Conservation (phyloP, 2,888 invertebrate genomes). For the Leptopilina drosophilae region DNA sequence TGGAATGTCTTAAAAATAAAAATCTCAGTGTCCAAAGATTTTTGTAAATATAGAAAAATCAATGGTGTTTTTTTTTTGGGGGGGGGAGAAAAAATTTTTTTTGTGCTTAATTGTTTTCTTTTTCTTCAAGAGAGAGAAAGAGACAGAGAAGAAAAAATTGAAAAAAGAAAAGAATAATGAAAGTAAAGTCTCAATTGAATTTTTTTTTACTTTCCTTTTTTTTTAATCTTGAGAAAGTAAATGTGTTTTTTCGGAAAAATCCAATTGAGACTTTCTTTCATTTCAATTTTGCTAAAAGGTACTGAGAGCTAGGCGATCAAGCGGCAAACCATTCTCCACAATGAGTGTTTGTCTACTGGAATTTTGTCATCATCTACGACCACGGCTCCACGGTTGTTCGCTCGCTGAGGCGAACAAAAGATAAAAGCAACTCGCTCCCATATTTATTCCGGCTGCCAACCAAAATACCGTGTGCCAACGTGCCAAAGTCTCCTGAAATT, state of each 20-base stretch:
- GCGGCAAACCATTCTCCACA: slow-evolving; percentile 62
- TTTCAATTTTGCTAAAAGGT: slow-evolving; percentile 61
- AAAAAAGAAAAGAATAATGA: background rate
- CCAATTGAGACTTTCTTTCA: slow-evolving; percentile 8
- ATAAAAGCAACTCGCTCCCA: slow-evolving; percentile 87
- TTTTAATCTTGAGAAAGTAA: slow-evolving; percentile 2
- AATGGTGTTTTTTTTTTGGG: too few relatives aligned
- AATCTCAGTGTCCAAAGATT: background rate
- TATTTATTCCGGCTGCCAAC: slow-evolving; percentile 87
- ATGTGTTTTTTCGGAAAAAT: background rate
- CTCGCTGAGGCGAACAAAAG: slow-evolving; percentile 88
- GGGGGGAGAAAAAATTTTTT: background rate
- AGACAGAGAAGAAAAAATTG: background rate
- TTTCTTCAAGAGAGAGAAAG: too few relatives aligned
- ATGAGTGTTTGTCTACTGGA: slow-evolving; percentile 58
- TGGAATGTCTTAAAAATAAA: slow-evolving; percentile 21
- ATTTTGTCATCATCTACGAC: slow-evolving; percentile 71
- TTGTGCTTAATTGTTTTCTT: slow-evolving; percentile 6
- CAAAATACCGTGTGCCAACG: slow-evolving; percentile 89
- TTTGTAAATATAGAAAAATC: too few relatives aligned
- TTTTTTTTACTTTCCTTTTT: background rate
- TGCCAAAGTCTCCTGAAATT: slow-evolving; percentile 82
- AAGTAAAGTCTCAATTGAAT: background rate
- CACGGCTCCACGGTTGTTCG: slow-evolving; percentile 83
- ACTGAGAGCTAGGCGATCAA: slow-evolving; percentile 67